Evolutionary conservation across 2,888 invertebrate genomes (phyloP).

Genomic region (Tromatobia lineatoria): DNA sequence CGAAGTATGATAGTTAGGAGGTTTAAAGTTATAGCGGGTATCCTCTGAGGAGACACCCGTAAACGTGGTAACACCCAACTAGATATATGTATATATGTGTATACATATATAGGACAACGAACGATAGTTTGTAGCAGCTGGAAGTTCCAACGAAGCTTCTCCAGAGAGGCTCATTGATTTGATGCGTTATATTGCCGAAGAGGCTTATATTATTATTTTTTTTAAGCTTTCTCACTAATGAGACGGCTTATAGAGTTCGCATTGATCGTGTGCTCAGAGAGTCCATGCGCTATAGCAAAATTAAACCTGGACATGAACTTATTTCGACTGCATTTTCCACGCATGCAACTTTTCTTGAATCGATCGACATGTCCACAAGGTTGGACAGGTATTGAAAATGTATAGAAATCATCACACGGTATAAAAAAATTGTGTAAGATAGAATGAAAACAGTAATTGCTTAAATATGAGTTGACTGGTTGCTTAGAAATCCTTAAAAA

Average conservation of each 20-base stretch:
- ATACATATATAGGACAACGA: constrained; percentile 47
- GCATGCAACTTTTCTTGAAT: not conserved
- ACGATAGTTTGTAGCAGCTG: constrained; percentile 70
- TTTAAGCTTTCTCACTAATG: constrained; percentile 26
- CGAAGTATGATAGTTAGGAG: constrained; percentile 41
- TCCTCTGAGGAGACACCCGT: constrained; percentile 70
- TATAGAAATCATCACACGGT: not conserved
- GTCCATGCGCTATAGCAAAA: not conserved
- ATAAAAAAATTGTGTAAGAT: not conserved
- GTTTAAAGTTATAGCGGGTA: constrained; percentile 68
- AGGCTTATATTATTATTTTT: constrained; percentile 25
- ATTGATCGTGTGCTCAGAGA: not conserved
- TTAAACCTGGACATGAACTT: not conserved
- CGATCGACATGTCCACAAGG: not conserved
- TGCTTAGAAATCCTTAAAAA: no score
- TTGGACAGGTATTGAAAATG: not conserved
- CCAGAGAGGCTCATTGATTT: constrained; percentile 63
- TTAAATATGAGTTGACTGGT: no score
- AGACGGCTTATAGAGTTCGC: not conserved
- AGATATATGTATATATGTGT: no score
- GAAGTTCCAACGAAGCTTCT: not conserved
- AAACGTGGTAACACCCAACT: constrained; percentile 68
- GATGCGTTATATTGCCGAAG: constrained; percentile 7
- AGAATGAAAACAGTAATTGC: no score
- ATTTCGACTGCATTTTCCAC: not conserved